Evolutionary conservation across 2,888 invertebrate genomes (phyloP).

Genomic region (Drepana falcataria): DNA sequence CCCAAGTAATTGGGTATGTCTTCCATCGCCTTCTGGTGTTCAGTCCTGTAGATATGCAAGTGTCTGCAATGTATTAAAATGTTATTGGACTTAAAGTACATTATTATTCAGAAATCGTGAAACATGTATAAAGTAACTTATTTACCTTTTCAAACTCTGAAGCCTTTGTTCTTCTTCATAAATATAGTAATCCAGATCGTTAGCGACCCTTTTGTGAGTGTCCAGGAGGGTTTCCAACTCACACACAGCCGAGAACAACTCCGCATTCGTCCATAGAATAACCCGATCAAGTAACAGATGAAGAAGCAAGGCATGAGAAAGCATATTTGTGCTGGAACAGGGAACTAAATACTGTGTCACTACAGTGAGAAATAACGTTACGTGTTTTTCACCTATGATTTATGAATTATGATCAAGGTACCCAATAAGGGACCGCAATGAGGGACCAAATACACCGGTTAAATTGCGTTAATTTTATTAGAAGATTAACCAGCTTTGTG

Average conservation of each 20-base stretch:
- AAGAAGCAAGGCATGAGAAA: neutral
- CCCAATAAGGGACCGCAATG: too few relatives aligned
- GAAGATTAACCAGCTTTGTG: too few relatives aligned
- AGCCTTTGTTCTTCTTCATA: constrained; percentile 90
- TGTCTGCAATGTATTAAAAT: constrained; percentile 72
- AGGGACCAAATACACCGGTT: too few relatives aligned
- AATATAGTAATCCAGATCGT: constrained; percentile 91
- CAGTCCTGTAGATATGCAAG: constrained; percentile 83
- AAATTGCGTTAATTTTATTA: too few relatives aligned
- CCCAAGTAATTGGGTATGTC: constrained; percentile 90
- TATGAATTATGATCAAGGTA: too few relatives aligned
- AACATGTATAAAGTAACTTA: too few relatives aligned
- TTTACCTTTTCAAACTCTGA: constrained; percentile 85
- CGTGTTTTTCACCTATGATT: too few relatives aligned
- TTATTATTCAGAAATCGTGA: too few relatives aligned
- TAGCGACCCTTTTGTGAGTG: constrained; percentile 93
- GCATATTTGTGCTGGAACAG: too few relatives aligned
- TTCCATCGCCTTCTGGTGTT: constrained; percentile 87
- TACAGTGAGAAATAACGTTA: too few relatives aligned
- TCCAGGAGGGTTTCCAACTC: constrained; percentile 95
- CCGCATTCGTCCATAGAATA: constrained; percentile 54
- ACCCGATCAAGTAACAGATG: neutral
- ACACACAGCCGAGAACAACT: constrained; percentile 95
- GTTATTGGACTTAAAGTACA: constrained; percentile 27
- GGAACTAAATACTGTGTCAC: too few relatives aligned